Percentiles rank a stretch among this genome's conserved stretches.
These are phyloP conservation scores for Drosophila biarmipes DNA, from an alignment of 1,140 invertebrate genomes.

Conservation along the genomic window DNA sequence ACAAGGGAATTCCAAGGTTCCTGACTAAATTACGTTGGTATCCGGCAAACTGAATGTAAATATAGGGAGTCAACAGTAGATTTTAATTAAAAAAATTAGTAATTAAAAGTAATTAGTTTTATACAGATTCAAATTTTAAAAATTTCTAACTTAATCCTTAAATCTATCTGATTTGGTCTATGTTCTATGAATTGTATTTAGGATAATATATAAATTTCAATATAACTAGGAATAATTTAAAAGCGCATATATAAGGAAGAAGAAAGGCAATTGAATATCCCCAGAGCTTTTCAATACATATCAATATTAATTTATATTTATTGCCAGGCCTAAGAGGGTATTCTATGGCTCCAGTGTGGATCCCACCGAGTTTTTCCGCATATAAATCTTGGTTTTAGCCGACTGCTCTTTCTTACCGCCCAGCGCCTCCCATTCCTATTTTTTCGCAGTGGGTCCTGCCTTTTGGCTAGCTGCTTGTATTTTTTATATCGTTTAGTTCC, in stretches of 20 bases:
- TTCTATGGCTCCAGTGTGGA: background rate
- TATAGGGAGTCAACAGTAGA: no score
- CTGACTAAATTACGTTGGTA: background rate
- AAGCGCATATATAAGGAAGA: background rate
- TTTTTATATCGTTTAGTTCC: constrained; percentile 51
- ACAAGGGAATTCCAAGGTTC: background rate
- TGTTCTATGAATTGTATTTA: no score
- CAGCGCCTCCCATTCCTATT: constrained; percentile 2
- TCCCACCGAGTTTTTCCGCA: constrained; percentile 51
- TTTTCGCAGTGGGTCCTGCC: constrained; percentile 41
- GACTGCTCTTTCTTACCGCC: constrained; percentile 49
- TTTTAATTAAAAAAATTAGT: no score
- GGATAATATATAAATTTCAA: background rate
- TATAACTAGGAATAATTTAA: background rate
- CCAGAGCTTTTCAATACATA: background rate
- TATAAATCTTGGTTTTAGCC: constrained; percentile 82
- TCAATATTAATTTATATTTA: background rate
- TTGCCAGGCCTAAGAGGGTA: constrained; percentile 16
- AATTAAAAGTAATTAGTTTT: no score
- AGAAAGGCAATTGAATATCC: background rate
- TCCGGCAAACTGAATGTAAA: no score
- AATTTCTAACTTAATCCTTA: no score
- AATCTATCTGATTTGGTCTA: no score
- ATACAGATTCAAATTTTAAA: no score
- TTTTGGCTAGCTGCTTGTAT: constrained; percentile 55